Evolutionary conservation across 2,797 vertebrate genomes (phyloP).

Genomic region (Crocodylus rhombifer): DNA sequence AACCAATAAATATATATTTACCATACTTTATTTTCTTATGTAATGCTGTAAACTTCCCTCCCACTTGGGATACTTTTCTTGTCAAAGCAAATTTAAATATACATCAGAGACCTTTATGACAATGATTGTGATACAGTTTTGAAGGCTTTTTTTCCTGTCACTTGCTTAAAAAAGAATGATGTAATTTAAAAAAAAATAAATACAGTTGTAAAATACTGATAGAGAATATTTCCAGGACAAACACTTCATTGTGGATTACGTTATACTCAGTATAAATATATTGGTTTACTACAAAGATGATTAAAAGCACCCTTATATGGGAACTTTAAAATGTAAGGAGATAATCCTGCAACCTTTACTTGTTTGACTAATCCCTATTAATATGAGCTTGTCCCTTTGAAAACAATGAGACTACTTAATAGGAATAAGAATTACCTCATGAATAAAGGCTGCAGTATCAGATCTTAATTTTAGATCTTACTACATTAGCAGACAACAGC

Average conservation of each 20-base stretch:
- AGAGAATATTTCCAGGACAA: conserved; percentile 12
- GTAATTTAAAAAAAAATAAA: conserved; percentile 73
- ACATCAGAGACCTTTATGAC: background rate
- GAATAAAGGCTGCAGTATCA: background rate
- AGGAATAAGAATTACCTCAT: background rate
- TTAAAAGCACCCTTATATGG: conserved; percentile 25
- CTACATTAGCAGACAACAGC: conserved; percentile 13
- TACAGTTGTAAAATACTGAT: conserved; percentile 54
- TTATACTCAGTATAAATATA: conserved; percentile 23
- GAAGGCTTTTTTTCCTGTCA: background rate
- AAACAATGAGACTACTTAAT: background rate
- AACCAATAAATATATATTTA: background rate
- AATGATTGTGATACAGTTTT: background rate
- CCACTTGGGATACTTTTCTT: background rate
- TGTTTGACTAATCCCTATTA: conserved; percentile 14
- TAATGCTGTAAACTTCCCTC: background rate
- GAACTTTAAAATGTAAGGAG: background rate
- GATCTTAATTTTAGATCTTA: background rate
- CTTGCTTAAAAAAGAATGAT: conserved; percentile 32
- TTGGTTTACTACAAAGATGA: background rate
- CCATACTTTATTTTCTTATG: conserved; percentile 10
- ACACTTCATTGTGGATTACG: background rate
- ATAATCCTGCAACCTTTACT: background rate
- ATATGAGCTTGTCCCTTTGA: conserved; percentile 13
- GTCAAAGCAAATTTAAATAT: background rate